Evolutionary conservation across 2,888 invertebrate species (phyloP).

Genomic region (Pachliopta kotzebuea): DNA sequence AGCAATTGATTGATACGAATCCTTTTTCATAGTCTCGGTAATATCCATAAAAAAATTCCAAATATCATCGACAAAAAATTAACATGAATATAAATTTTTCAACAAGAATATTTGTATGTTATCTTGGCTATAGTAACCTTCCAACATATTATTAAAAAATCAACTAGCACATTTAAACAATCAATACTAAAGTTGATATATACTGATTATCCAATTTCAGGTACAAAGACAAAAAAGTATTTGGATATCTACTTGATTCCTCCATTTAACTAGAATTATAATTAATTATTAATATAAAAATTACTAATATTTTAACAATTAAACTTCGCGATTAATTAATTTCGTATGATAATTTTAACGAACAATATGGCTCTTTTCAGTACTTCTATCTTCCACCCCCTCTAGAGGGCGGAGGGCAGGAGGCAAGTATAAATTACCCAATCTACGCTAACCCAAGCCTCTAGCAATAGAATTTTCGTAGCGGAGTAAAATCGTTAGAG

Average conservation of each 20-base stretch:
- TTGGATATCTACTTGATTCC: too few relatives aligned
- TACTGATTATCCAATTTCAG: not conserved
- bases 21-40: too few relatives aligned
- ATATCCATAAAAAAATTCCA: too few relatives aligned
- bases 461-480: slow-evolving; percentile 71
- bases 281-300: not conserved
- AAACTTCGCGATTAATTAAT: slow-evolving; percentile 66
- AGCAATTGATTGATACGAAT: too few relatives aligned
- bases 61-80: too few relatives aligned
- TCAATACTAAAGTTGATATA: not conserved
- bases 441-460: slow-evolving; percentile 75
- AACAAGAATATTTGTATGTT: too few relatives aligned
- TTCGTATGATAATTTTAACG: slow-evolving; percentile 72
- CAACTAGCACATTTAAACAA: not conserved
- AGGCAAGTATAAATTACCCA: slow-evolving; percentile 79
- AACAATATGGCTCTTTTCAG: slow-evolving; percentile 62
- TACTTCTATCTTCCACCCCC: slow-evolving; percentile 56
- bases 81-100: too few relatives aligned
- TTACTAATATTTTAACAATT: slow-evolving; percentile 33
- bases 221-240: not conserved
- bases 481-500: slow-evolving; percentile 62
- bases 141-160: too few relatives aligned
- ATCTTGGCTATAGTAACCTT: too few relatives aligned
- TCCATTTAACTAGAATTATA: too few relatives aligned
- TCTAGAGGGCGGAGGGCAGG: slow-evolving; percentile 50